Evolutionary conservation across 2,797 vertebrate genomes (phyloP).

Genomic region (Brachyrhaphis roseni): DNA sequence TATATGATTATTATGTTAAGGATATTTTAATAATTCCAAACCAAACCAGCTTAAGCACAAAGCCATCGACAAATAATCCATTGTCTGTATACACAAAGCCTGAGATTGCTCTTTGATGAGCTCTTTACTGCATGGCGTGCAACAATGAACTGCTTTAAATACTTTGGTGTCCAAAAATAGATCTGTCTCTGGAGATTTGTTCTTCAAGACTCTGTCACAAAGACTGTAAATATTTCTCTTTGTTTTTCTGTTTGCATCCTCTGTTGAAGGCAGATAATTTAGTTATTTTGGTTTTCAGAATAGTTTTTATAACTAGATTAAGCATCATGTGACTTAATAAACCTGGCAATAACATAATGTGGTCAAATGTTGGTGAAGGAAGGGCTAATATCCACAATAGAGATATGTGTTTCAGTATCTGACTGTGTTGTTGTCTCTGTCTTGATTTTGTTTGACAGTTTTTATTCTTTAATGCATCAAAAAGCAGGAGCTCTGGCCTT

Average conservation of each 20-base stretch:
- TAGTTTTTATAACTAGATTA: neutral
- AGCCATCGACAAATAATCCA: neutral
- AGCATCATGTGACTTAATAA: neutral
- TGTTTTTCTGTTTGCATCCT: conserved; percentile 4
- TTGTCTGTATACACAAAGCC: conserved; percentile 3
- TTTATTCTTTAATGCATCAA: neutral
- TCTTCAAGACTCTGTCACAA: neutral
- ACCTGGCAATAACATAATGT: neutral
- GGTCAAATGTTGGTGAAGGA: neutral
- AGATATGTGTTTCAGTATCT: neutral
- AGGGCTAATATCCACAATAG: neutral
- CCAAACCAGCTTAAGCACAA: neutral
- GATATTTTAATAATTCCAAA: neutral
- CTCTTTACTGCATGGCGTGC: neutral
- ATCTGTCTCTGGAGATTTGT: neutral
- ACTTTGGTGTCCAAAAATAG: neutral
- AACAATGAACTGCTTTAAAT: conserved; percentile 3
- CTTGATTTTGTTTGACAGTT: neutral
- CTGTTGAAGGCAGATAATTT: neutral
- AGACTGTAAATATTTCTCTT: neutral
- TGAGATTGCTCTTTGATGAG: neutral
- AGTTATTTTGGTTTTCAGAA: neutral
- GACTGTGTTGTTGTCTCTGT: neutral
- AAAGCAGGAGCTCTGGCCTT: neutral
- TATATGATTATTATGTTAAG: neutral